A percentile compares a stretch with the other conserved stretches of the same genome.
These are phyloP conservation scores for Salvelinus sp. DNA, from an alignment of 2,113 vertebrate genomes.

Conservation along the genomic window DNA sequence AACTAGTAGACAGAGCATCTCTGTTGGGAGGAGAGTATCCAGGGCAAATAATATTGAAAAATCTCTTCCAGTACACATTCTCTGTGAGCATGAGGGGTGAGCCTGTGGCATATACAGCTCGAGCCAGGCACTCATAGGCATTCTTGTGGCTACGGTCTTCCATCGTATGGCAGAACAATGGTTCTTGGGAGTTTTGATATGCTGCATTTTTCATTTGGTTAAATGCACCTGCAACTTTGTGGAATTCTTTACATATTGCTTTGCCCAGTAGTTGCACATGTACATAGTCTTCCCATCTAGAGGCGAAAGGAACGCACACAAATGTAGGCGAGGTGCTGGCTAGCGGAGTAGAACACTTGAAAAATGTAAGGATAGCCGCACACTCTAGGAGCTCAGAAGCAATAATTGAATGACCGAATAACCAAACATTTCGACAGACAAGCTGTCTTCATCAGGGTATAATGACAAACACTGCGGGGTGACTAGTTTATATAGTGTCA, in stretches of 20 bases:
- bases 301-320: conserved; percentile 37
- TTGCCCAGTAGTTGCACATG: conserved; percentile 57
- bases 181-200: conserved; percentile 35
- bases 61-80: conserved; percentile 56
- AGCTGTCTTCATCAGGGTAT: too few species aligned
- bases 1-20: conserved; percentile 51
- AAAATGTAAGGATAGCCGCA: too few species aligned
- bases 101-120: conserved; percentile 51
- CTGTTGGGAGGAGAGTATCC: conserved; percentile 54
- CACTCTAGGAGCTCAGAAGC: too few species aligned
- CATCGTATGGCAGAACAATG: conserved; percentile 45
- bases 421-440: too few species aligned
- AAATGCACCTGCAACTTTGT: conserved; percentile 61
- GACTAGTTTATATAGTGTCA: too few species aligned
- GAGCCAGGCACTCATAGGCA: conserved; percentile 50
- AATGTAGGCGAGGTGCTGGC: too few species aligned
- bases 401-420: too few species aligned
- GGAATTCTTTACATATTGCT: conserved; percentile 46
- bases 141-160: conserved; percentile 51
- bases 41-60: conserved; percentile 49
- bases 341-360: too few species aligned
- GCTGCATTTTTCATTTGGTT: conserved; percentile 46
- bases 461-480: too few species aligned
- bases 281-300: conserved; percentile 46
- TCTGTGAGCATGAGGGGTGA: conserved; percentile 50